A percentile compares a stretch with the other conserved stretches of the same genome.
Conservation (phyloP, 2,888 invertebrate genomes). For the Lordiphosa fenestrarum region DNA sequence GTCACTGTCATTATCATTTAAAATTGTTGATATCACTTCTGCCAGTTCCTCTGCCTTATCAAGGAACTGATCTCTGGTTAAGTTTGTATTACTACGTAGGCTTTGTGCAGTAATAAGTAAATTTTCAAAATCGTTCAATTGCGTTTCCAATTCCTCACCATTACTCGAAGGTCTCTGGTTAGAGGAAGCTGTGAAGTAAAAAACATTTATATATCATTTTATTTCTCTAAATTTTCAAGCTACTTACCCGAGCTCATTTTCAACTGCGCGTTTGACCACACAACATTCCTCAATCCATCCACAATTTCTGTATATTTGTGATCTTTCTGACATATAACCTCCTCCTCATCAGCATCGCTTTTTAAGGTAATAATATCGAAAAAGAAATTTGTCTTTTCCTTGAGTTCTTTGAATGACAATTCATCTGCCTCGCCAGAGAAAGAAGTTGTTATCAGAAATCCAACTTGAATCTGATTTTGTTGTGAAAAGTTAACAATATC, state of each 20-base stretch:
- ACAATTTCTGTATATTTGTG: conserved; percentile 34
- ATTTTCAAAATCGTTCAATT: conserved; percentile 59
- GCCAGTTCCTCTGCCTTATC: conserved; percentile 56
- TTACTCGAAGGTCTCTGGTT: conserved; percentile 20
- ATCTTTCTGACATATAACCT: not conserved
- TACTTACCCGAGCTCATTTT: conserved; percentile 29
- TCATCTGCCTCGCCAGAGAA: conserved; percentile 31
- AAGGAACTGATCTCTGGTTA: conserved; percentile 53
- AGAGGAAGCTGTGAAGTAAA: conserved; percentile 13
- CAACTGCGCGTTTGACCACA: conserved; percentile 46
- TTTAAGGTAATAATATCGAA: conserved; percentile 49
- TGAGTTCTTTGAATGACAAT: conserved; percentile 43
- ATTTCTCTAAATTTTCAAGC: not conserved
- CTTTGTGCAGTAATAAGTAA: conserved; percentile 55
- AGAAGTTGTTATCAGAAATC: conserved; percentile 46
- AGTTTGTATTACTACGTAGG: conserved; percentile 45
- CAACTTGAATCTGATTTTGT: conserved; percentile 46
- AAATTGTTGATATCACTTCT: conserved; percentile 51
- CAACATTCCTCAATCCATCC: conserved; percentile 42
- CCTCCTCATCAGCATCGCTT: conserved; percentile 21
- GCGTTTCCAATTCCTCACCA: conserved; percentile 49
- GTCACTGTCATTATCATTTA: conserved; percentile 61
- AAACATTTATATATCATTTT: not conserved
- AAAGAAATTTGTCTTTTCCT: conserved; percentile 38
- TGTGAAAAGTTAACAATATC: conserved; percentile 41